Evolutionary conservation across 2,888 invertebrate genomes (phyloP), one percentile per base, ranked within the genome.

Genomic region (Tipula lateralis): DNA sequence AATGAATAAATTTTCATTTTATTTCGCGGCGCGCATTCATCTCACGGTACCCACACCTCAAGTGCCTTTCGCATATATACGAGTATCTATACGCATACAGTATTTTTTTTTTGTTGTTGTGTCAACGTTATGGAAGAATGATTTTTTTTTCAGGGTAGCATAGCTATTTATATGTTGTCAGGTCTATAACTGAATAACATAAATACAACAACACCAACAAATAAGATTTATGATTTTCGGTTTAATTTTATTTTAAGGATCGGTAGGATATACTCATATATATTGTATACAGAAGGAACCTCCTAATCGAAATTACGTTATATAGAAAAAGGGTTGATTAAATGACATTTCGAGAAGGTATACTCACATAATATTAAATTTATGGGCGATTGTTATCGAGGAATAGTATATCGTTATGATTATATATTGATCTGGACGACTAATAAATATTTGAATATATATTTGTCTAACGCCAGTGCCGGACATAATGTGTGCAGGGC

Each of bases 361-460:
- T 29, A n/a, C n/a, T n/a, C n/a, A n/a, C n/a, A n/a, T n/a, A n/a
- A n/a, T n/a, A 82, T 16, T 32, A 82, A 82, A 82, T 82, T 82
- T 82, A 82, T 82, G n/a, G 82, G 30, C 32, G 82, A 82, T 30
- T 82, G 82, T 82, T 82, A 29, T 82, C 30, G 82, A 82, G 30
- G 9, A 24, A 24, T 66, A 50, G 66, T 66, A 24, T 66, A 66
- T 66, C 66, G 66, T 66, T 66, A 66, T 66, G 66, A 66, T 66
- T 66, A 66, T 66, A 24, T 66, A 66, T 66, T 66, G 66, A 66
- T 66, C 66, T 24, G 24, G 16, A 66, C 24, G 66, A 66, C 66
- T 66, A 66, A 66, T 66, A 66, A 66, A 66, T 66, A 66, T 66
- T 66, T 66, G 24, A 66, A 24, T 66, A 66, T 44, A 44, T 13